Conservation (phyloP, 2,888 invertebrate species). For the Trichacis sp. region DNA sequence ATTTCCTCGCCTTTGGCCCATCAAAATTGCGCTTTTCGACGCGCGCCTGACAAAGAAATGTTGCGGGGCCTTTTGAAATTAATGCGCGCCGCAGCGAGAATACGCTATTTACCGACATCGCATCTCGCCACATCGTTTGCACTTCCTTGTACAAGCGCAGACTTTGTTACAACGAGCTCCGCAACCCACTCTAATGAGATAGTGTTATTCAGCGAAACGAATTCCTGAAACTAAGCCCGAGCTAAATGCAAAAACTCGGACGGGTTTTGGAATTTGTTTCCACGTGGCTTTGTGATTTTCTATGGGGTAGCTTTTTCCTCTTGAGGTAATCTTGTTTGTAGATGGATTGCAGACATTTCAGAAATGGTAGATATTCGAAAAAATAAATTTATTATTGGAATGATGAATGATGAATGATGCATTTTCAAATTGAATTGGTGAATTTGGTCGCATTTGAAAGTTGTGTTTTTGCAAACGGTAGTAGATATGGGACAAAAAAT, state of each 20-base stretch:
- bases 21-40: neutral
- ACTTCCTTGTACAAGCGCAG: slow-evolving; percentile 34
- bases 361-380: no score
- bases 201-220: slow-evolving; percentile 27
- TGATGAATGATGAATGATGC: no score
- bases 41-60: neutral
- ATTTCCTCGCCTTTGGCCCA: neutral
- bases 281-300: no score
- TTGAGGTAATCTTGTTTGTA: no score
- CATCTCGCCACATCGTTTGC: slow-evolving; percentile 34
- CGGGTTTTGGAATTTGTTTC: no score
- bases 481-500: no score
- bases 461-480: no score
- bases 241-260: slow-evolving; percentile 11
- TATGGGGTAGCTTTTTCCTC: no score
- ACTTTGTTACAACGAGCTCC: slow-evolving; percentile 18
- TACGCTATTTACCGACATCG: slow-evolving; percentile 37
- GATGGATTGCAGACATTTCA: no score
- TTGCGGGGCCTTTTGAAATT: slow-evolving; percentile 30
- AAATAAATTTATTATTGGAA: no score
- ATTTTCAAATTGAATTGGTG: no score
- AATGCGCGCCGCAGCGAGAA: slow-evolving; percentile 32
- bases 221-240: slow-evolving; percentile 12
- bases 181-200: slow-evolving; percentile 29
- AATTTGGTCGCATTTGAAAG: no score